phyloP scores from a whole-genome alignment of 1,140 invertebrate species.

The Brachionus koreanus region DNA sequence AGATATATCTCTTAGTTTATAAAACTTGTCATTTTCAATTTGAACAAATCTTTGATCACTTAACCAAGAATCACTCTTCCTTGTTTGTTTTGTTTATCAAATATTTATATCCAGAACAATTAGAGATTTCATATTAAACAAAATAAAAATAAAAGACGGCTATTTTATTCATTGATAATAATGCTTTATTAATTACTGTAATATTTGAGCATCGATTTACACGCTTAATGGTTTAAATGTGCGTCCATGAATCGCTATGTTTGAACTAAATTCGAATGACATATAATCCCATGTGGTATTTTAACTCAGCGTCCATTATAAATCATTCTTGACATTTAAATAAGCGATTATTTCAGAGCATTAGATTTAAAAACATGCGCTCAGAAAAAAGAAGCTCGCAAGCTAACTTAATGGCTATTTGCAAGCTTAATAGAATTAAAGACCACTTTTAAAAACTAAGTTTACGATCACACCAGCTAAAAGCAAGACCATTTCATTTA shows the following conservation, averaged over 20 bases:
- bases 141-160: neutral
- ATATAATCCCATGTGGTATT: constrained; percentile 25
- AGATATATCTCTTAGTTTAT: neutral
- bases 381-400: neutral
- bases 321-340: constrained; percentile 27
- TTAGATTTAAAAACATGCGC: neutral
- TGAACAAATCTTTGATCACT: constrained; percentile 1
- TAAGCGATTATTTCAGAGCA: neutral
- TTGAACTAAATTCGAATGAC: neutral
- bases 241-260: neutral
- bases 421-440: too few species aligned
- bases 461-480: too few species aligned
- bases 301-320: neutral
- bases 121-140: neutral
- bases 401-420: too few species aligned
- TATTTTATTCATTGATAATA: neutral
- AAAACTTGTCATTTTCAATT: constrained; percentile 1
- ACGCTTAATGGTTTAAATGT: neutral
- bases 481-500: too few species aligned
- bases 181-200: neutral
- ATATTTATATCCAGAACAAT: neutral
- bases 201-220: constrained; percentile 4
- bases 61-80: neutral
- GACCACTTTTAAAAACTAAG: too few species aligned
- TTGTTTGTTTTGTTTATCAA: neutral